These are phyloP conservation scores for Carapus acus DNA, from an alignment of 2,797 vertebrate genomes.

Conservation along the genomic window DNA sequence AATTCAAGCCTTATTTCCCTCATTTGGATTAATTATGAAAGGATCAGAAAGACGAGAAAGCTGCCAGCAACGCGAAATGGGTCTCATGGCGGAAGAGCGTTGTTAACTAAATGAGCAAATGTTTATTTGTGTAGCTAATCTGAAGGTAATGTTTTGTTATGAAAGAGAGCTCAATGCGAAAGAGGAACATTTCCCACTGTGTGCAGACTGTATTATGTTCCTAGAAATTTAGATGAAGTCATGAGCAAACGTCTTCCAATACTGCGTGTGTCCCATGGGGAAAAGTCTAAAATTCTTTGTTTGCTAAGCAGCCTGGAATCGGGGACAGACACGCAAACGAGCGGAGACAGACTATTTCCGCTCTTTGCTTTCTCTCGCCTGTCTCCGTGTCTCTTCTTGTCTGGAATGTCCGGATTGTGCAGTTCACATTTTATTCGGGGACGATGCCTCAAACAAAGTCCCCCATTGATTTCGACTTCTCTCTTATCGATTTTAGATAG, in stretches of 20 bases:
- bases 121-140: too few relatives aligned
- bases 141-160: neutral
- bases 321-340: slow-evolving; percentile 17
- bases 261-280: slow-evolving; percentile 6
- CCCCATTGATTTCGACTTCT: slow-evolving; percentile 62
- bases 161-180: slow-evolving; percentile 6
- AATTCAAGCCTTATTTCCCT: too few relatives aligned
- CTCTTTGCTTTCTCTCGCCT: slow-evolving; percentile 17
- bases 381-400: slow-evolving; percentile 27
- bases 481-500: slow-evolving; percentile 62
- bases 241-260: slow-evolving; percentile 5
- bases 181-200: slow-evolving; percentile 7
- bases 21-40: slow-evolving; percentile 2
- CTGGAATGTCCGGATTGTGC: slow-evolving; percentile 43
- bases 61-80: neutral
- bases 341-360: slow-evolving; percentile 36
- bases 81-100: neutral
- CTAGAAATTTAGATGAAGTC: slow-evolving; percentile 12
- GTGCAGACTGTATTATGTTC: slow-evolving; percentile 7
- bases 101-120: neutral
- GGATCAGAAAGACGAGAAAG: slow-evolving; percentile 10
- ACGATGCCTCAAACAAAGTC: slow-evolving; percentile 51
- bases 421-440: slow-evolving; percentile 40
- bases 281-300: slow-evolving; percentile 4
- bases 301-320: slow-evolving; percentile 24